These are phyloP conservation scores for Xiphophorus couchianus DNA, from an alignment of 2,113 vertebrate genomes.

Conservation along the genomic window DNA sequence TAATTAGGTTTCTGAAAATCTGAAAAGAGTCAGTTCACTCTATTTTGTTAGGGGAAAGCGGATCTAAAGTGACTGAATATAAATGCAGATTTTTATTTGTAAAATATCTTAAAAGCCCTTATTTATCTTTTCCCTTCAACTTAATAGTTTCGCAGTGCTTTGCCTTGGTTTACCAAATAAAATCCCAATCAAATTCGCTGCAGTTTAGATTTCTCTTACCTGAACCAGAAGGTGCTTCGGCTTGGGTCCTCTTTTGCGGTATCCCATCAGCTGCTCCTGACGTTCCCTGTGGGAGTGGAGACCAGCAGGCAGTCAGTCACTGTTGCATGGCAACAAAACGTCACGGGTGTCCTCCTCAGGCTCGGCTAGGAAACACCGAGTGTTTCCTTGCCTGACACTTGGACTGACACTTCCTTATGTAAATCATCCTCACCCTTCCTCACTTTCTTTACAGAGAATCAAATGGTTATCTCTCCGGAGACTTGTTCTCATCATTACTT, in stretches of 20 bases:
- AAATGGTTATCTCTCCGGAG: background rate
- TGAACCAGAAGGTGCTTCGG: constrained; percentile 91
- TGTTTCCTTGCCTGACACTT: background rate
- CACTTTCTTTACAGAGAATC: background rate
- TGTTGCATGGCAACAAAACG: constrained; percentile 64
- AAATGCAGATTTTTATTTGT: background rate
- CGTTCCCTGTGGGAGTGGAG: constrained; percentile 85
- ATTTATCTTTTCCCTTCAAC: no score
- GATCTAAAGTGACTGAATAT: background rate
- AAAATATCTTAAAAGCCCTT: no score
- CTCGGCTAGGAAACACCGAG: constrained; percentile 26
- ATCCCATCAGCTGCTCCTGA: constrained; percentile 95
- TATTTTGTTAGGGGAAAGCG: no score
- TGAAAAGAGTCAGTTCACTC: no score
- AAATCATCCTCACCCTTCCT: background rate
- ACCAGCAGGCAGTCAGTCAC: constrained; percentile 54
- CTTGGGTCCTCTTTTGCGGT: constrained; percentile 94
- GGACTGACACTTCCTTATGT: constrained; percentile 11
- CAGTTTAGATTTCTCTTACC: constrained; percentile 48
- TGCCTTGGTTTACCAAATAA: background rate
- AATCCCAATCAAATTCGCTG: background rate
- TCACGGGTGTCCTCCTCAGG: constrained; percentile 51
- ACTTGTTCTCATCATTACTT: background rate
- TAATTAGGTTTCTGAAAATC: no score
- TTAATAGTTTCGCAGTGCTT: background rate